A percentile compares a stretch with the other conserved stretches of the same genome.
Evolutionary conservation across 2,113 vertebrate species (phyloP).

Genomic region (Notarius lentiginosus): DNA sequence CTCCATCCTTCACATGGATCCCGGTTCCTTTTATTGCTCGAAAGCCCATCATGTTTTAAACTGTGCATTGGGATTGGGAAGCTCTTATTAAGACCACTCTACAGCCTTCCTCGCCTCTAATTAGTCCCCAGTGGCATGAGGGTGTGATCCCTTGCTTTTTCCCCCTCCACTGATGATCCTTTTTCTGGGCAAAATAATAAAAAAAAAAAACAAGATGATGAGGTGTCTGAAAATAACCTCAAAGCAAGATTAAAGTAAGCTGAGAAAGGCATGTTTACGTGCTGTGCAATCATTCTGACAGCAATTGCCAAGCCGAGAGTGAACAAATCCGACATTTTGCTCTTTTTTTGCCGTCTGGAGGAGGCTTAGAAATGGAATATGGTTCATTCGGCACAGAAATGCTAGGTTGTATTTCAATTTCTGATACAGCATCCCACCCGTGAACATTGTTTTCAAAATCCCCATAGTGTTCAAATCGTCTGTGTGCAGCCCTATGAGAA

Average conservation of each 20-base stretch:
- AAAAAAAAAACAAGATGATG: neutral
- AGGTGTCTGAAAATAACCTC: constrained; percentile 37
- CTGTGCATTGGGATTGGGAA: constrained; percentile 43
- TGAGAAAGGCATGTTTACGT: constrained; percentile 17
- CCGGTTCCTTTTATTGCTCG: constrained; percentile 54
- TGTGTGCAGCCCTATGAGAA: constrained; percentile 14
- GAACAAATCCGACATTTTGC: constrained; percentile 28
- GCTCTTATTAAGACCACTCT: constrained; percentile 50
- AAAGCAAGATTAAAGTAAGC: constrained; percentile 28
- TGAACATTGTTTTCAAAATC: constrained; percentile 33
- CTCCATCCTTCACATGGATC: constrained; percentile 6
- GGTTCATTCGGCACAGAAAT: constrained; percentile 26
- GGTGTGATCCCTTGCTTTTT: constrained; percentile 27
- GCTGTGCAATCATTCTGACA: constrained; percentile 15
- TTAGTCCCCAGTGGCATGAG: constrained; percentile 52
- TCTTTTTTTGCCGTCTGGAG: constrained; percentile 5
- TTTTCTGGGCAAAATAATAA: constrained; percentile 26
- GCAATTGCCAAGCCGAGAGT: constrained; percentile 9
- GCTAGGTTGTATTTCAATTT: constrained; percentile 33
- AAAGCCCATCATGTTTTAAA: constrained; percentile 54
- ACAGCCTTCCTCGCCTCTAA: constrained; percentile 38
- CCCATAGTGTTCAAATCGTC: constrained; percentile 27
- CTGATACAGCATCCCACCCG: constrained; percentile 3
- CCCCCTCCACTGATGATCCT: constrained; percentile 14
- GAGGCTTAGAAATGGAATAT: constrained; percentile 22